Conservation (phyloP, 2,888 invertebrate genomes). For the Archips crataeganus region DNA sequence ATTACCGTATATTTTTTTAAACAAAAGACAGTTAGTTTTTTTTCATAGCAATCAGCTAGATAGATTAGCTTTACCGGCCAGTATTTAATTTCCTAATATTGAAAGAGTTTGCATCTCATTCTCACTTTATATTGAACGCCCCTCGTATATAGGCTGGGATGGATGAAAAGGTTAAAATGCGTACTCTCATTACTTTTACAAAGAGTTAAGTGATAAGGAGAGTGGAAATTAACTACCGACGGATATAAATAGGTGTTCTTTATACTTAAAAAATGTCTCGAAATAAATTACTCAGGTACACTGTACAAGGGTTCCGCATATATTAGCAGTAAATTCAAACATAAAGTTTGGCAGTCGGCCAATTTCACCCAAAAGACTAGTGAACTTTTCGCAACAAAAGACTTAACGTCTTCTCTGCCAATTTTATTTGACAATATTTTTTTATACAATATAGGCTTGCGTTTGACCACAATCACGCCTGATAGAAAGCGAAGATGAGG, state of each 20-base stretch:
- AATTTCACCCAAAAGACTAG: not conserved
- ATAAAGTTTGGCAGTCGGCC: not conserved
- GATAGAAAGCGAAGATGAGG: too few relatives aligned
- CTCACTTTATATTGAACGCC: too few relatives aligned
- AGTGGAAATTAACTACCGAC: conserved; percentile 59
- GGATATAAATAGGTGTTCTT: conserved; percentile 59
- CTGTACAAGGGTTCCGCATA: conserved; percentile 29
- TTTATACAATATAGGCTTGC: too few relatives aligned
- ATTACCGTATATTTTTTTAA: too few relatives aligned
- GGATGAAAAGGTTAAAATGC: conserved; percentile 21
- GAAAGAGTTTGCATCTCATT: too few relatives aligned
- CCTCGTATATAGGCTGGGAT: too few relatives aligned
- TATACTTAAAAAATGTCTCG: conserved; percentile 44
- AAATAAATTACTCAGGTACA: conserved; percentile 29
- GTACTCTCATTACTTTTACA: conserved; percentile 49
- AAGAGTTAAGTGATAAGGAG: conserved; percentile 61
- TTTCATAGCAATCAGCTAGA: too few relatives aligned
- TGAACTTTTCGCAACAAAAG: not conserved
- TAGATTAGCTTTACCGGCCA: too few relatives aligned
- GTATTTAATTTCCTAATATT: too few relatives aligned
- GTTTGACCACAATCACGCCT: too few relatives aligned
- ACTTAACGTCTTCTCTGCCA: not conserved
- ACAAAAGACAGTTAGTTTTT: too few relatives aligned
- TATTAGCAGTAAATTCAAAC: not conserved
- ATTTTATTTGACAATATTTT: too few relatives aligned